A percentile compares a stretch with the other conserved stretches of the same genome.
phyloP scores from a whole-genome alignment of 92 coral and sea anemone genomes.

The Actinernus sp. region DNA sequence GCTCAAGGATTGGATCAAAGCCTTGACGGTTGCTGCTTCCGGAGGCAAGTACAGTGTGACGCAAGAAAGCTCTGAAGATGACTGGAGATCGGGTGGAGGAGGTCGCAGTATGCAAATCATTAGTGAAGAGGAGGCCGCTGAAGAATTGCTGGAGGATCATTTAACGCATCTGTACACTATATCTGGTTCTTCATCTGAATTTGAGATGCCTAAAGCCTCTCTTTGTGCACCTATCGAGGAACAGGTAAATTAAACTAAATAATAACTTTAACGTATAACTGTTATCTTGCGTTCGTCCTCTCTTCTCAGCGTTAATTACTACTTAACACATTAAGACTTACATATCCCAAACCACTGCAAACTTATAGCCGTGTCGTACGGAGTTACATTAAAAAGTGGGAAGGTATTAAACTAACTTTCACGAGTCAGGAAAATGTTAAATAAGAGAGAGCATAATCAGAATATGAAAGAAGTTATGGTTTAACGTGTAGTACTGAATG shows the following conservation, averaged over 20 bases:
- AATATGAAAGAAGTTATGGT: too few relatives aligned
- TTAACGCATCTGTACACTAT: background rate
- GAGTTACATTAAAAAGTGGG: too few relatives aligned
- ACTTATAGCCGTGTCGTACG: too few relatives aligned
- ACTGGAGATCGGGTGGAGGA: conserved; percentile 32
- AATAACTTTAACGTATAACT: too few relatives aligned
- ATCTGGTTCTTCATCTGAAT: background rate
- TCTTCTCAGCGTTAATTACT: too few relatives aligned
- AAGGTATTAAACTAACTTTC: too few relatives aligned
- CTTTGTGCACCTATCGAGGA: background rate
- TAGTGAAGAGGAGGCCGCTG: conserved; percentile 76
- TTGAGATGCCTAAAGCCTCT: background rate
- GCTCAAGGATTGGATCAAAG: conserved; percentile 97
- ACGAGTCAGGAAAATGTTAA: too few relatives aligned
- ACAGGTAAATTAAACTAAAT: background rate
- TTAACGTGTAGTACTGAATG: too few relatives aligned
- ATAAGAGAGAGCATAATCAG: too few relatives aligned
- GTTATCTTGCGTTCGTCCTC: too few relatives aligned
- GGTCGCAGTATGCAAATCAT: conserved; percentile 74
- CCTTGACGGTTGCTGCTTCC: conserved; percentile 91
- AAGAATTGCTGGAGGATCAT: conserved; percentile 36
- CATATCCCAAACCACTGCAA: too few relatives aligned
- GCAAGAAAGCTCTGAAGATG: conserved; percentile 28
- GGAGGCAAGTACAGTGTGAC: conserved; percentile 77
- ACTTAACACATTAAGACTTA: too few relatives aligned